phyloP scores from a whole-genome alignment of 2,888 invertebrate species.

The Phania funesta region DNA sequence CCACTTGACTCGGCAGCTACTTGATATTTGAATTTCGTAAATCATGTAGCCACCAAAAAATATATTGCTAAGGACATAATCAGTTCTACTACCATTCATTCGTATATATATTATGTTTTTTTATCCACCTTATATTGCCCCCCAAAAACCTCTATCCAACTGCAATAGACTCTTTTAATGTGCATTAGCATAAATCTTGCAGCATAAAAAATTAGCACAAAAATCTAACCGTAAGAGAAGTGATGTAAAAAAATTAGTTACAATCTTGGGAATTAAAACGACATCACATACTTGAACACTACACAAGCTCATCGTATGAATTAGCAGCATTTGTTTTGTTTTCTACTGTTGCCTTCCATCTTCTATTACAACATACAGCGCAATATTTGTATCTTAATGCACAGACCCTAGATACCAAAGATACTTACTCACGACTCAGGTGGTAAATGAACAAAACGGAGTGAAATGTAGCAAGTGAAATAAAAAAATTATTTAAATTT shows the following conservation, averaged over 20 bases:
- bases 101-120: neutral
- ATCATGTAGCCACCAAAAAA: too few species aligned
- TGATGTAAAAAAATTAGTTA: conserved; percentile 55
- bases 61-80: neutral
- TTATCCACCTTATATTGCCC: neutral
- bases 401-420: conserved; percentile 45
- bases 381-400: conserved; percentile 35
- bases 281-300: conserved; percentile 45
- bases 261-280: conserved; percentile 55
- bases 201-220: conserved; percentile 6
- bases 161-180: conserved; percentile 20
- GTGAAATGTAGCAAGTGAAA: conserved; percentile 24
- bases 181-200: conserved; percentile 46
- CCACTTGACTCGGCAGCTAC: too few species aligned
- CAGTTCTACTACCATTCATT: neutral
- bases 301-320: conserved; percentile 23
- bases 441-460: conserved; percentile 41
- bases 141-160: neutral
- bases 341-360: neutral
- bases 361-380: neutral
- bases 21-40: too few species aligned
- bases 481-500: conserved; percentile 22
- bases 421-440: conserved; percentile 43
- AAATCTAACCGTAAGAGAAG: conserved; percentile 21
- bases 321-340: neutral